Conservation (phyloP, 23 tunicate genomes). For the Oikopleura vanhoeffeni region DNA sequence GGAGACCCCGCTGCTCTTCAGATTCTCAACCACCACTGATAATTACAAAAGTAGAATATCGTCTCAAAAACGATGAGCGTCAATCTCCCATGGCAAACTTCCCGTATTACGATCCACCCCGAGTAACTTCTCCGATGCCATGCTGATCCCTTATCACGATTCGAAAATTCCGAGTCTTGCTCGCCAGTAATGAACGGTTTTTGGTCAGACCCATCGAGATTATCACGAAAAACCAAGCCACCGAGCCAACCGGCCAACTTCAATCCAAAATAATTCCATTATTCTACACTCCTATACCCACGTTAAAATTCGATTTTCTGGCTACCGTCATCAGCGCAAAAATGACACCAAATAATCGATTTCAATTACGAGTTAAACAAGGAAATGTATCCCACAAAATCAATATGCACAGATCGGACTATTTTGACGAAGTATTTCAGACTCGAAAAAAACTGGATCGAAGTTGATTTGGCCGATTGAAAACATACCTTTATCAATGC, state of each 20-base stretch:
- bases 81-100: background rate
- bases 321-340: background rate
- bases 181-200: background rate
- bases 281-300: background rate
- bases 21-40: background rate
- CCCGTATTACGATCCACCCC: background rate
- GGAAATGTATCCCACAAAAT: background rate
- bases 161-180: background rate
- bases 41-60: background rate
- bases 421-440: background rate
- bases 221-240: background rate
- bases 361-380: background rate
- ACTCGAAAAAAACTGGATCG: background rate
- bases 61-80: background rate
- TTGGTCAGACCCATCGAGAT: background rate
- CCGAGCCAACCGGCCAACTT: background rate
- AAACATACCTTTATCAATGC: background rate
- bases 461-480: background rate
- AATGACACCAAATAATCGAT: background rate
- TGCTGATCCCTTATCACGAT: background rate
- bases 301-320: background rate
- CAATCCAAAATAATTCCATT: background rate
- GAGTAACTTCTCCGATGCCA: background rate
- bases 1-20: background rate
- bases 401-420: background rate